Percentiles rank a stretch among this genome's conserved stretches.
Conservation (phyloP, 2,113 vertebrate genomes). For the Charina bottae region DNA sequence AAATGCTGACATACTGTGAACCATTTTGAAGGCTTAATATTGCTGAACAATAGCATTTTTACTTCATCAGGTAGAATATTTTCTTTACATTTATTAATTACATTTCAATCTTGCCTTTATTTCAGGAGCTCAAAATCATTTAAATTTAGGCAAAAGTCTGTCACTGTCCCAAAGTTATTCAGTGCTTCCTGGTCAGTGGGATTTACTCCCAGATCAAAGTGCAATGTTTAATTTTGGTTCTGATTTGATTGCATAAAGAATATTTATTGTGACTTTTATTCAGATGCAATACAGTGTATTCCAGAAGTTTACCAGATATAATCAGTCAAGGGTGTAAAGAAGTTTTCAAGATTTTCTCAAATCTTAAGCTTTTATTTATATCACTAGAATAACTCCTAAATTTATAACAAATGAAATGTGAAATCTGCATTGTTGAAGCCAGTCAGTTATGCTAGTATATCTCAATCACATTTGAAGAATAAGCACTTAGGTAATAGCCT, state of each 20-base stretch:
- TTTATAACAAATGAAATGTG: not conserved
- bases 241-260: not conserved
- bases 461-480: not conserved
- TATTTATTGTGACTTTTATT: not conserved
- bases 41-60: not conserved
- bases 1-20: not conserved
- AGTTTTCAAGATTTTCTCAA: not conserved
- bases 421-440: not conserved
- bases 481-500: not conserved
- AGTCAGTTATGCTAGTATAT: not conserved
- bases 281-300: not conserved
- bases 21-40: not conserved
- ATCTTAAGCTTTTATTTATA: not conserved
- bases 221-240: not conserved
- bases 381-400: not conserved
- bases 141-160: not conserved
- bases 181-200: not conserved
- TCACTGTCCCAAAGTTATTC: not conserved
- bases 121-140: not conserved
- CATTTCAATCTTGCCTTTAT: not conserved
- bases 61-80: not conserved
- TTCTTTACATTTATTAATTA: not conserved
- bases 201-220: not conserved
- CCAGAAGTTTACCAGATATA: not conserved
- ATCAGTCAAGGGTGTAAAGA: not conserved